A percentile compares a stretch with the other conserved stretches of the same genome.
These are phyloP conservation scores for Acrobasis suavella DNA, from an alignment of 2,888 invertebrate genomes.

Conservation along the genomic window DNA sequence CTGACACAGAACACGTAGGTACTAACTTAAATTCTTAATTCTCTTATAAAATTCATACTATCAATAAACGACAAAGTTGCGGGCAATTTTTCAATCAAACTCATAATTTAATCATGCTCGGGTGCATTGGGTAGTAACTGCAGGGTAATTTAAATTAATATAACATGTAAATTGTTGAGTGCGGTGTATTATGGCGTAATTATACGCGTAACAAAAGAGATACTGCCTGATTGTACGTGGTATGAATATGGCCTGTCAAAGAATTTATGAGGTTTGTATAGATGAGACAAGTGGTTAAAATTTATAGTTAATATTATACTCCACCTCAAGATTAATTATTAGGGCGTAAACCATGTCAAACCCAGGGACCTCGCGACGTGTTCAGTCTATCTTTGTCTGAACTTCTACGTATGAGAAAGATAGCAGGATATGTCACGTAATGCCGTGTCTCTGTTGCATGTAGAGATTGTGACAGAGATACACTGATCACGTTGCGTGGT, in stretches of 20 bases:
- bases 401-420: too few species aligned
- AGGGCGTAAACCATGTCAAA: too few species aligned
- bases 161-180: conserved; percentile 50
- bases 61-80: conserved; percentile 14
- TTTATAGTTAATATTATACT: too few species aligned
- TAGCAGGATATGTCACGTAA: too few species aligned
- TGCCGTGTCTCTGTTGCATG: too few species aligned
- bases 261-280: conserved; percentile 25
- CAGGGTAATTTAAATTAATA: conserved; percentile 55
- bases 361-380: too few species aligned
- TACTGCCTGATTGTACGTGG: conserved; percentile 40
- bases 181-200: conserved; percentile 47
- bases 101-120: conserved; percentile 41
- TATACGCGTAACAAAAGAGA: conserved; percentile 49
- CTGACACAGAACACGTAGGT: neutral
- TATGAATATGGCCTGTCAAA: conserved; percentile 37
- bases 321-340: too few species aligned
- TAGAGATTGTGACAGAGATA: too few species aligned
- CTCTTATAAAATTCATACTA: conserved; percentile 6
- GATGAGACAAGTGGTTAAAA: neutral
- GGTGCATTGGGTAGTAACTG: conserved; percentile 35
- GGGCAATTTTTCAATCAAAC: conserved; percentile 14
- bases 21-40: neutral
- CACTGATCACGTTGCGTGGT: too few species aligned
- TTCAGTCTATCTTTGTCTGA: too few species aligned